Evolutionary conservation across 2,888 invertebrate genomes (phyloP).

Genomic region (Volucella bombylans): DNA sequence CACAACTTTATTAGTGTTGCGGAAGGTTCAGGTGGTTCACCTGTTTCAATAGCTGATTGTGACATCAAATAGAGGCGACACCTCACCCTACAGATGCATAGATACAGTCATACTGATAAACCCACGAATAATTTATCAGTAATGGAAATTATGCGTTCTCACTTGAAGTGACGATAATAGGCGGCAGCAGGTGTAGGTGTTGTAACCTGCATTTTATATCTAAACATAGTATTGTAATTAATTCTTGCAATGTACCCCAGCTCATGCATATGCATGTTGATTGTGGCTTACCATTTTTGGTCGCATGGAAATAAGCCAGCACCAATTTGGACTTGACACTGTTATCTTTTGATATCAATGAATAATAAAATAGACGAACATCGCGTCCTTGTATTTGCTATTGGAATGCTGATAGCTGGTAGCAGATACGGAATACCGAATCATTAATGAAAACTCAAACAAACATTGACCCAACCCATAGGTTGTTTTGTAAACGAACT

Average conservation of each 20-base stretch:
- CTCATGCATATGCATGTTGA: neutral
- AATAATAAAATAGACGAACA: neutral
- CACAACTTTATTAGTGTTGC: constrained; percentile 30
- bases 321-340: too few species aligned
- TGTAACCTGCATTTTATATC: neutral
- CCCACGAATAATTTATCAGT: too few species aligned
- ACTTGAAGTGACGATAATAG: neutral
- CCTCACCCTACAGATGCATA: neutral
- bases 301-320: neutral
- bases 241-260: too few species aligned
- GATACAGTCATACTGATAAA: too few species aligned
- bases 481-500: neutral
- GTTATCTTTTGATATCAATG: neutral
- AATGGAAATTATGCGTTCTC: too few species aligned
- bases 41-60: constrained; percentile 10
- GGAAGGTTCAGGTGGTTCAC: constrained; percentile 54
- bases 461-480: neutral
- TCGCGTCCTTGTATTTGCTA: neutral
- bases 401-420: neutral
- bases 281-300: too few species aligned
- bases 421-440: neutral
- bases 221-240: neutral
- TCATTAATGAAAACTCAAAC: neutral
- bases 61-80: neutral
- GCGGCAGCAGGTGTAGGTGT: neutral